phyloP scores from a whole-genome alignment of 2,113 vertebrate genomes.

The Paradoxurus hermaphroditus region DNA sequence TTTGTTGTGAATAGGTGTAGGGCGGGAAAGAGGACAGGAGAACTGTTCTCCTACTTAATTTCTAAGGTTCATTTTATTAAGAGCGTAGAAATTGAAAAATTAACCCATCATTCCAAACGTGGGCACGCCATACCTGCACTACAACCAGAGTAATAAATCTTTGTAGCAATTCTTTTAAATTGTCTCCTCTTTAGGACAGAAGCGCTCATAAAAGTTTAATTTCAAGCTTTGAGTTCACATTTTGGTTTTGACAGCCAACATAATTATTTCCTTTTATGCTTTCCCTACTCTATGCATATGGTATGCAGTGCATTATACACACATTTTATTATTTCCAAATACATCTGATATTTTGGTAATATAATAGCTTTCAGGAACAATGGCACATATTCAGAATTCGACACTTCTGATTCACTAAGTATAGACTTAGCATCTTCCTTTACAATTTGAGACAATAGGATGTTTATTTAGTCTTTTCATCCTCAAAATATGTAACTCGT shows the following conservation, averaged over 20 bases:
- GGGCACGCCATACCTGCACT: background rate
- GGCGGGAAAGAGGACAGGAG: background rate
- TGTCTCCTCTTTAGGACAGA: background rate
- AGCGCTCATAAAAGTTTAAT: background rate
- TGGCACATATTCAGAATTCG: background rate
- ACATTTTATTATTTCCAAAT: background rate
- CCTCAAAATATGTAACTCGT: slow-evolving; percentile 8
- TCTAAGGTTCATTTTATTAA: background rate
- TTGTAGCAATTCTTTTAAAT: background rate
- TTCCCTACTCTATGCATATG: background rate
- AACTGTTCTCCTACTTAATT: background rate
- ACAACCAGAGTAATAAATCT: background rate
- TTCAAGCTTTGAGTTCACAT: background rate
- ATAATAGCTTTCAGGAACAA: background rate
- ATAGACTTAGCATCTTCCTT: background rate
- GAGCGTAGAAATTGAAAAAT: background rate
- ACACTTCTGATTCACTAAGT: background rate
- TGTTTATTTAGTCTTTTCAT: slow-evolving; percentile 18
- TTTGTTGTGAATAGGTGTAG: background rate
- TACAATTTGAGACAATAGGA: background rate
- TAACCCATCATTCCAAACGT: background rate
- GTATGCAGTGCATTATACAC: background rate
- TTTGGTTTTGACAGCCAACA: background rate
- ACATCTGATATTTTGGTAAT: background rate
- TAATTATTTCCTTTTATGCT: background rate